These are phyloP conservation scores for Endomychus coccineus DNA, from an alignment of 2,888 invertebrate species.

Conservation along the genomic window DNA sequence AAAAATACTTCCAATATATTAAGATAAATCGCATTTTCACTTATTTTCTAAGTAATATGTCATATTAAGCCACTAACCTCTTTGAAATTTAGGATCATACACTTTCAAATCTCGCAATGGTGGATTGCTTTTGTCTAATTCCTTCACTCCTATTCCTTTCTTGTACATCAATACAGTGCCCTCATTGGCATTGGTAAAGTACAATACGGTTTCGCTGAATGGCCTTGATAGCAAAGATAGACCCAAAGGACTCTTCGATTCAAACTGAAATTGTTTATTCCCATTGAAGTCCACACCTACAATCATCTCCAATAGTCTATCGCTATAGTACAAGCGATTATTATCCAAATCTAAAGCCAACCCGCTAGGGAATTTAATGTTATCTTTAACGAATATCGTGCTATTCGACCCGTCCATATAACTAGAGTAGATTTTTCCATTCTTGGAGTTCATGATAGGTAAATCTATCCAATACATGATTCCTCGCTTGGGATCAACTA, in stretches of 20 bases:
- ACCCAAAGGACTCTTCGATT: conserved; percentile 50
- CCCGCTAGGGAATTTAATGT: conserved; percentile 69
- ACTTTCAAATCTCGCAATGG: conserved; percentile 62
- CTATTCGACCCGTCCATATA: conserved; percentile 68
- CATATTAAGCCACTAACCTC: conserved; percentile 39
- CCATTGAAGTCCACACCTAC: conserved; percentile 57
- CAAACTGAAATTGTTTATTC: conserved; percentile 44
- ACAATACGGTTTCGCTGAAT: conserved; percentile 49
- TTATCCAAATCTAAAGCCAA: conserved; percentile 57
- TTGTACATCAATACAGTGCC: conserved; percentile 51
- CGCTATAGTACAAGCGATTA: conserved; percentile 62
- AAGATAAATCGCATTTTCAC: no score
- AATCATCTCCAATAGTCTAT: conserved; percentile 60
- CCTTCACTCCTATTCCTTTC: conserved; percentile 40
- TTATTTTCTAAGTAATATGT: background rate
- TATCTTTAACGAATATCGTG: conserved; percentile 43
- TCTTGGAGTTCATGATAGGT: conserved; percentile 44
- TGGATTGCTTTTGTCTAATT: conserved; percentile 54
- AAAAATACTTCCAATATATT: no score
- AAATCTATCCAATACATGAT: conserved; percentile 74
- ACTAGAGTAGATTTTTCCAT: conserved; percentile 59
- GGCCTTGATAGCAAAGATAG: conserved; percentile 57
- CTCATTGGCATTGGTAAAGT: conserved; percentile 64
- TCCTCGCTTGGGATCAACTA: conserved; percentile 61
- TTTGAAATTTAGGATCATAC: conserved; percentile 52